Percentiles rank a stretch among this genome's conserved stretches.
These are phyloP conservation scores for Clarias magur DNA, from an alignment of 2,113 vertebrate genomes.

Conservation along the genomic window DNA sequence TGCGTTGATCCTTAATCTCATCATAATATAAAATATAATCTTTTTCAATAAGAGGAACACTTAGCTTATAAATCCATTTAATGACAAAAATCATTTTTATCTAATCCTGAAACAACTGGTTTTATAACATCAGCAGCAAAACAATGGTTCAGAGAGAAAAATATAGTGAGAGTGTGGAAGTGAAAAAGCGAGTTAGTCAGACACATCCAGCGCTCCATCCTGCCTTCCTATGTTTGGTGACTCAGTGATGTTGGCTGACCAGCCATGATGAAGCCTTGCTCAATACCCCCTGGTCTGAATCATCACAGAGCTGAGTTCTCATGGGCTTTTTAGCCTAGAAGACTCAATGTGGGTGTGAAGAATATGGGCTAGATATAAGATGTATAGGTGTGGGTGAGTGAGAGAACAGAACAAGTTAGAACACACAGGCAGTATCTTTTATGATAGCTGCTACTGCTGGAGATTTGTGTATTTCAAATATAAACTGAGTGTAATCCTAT, in stretches of 20 bases:
- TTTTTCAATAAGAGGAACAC: neutral
- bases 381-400: slow-evolving; percentile 21
- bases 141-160: neutral
- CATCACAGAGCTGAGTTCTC: neutral
- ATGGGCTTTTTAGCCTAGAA: neutral
- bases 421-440: neutral
- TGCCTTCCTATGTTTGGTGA: slow-evolving; percentile 6
- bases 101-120: neutral
- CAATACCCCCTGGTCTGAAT: neutral
- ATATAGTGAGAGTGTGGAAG: slow-evolving; percentile 9
- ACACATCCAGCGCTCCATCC: neutral
- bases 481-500: neutral
- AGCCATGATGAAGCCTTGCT: slow-evolving; percentile 21
- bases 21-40: neutral
- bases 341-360: neutral
- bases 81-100: neutral
- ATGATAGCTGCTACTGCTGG: neutral
- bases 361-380: neutral
- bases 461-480: neutral
- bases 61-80: neutral
- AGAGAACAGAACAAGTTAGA: neutral
- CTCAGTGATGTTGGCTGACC: slow-evolving; percentile 21
- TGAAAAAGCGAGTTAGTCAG: neutral
- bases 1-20: neutral
- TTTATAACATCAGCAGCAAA: neutral